Evolutionary conservation across 92 coral and sea anemone genomes (phyloP), one percentile per base, ranked within the genome.

Genomic region (Phenganax subtilis): DNA sequence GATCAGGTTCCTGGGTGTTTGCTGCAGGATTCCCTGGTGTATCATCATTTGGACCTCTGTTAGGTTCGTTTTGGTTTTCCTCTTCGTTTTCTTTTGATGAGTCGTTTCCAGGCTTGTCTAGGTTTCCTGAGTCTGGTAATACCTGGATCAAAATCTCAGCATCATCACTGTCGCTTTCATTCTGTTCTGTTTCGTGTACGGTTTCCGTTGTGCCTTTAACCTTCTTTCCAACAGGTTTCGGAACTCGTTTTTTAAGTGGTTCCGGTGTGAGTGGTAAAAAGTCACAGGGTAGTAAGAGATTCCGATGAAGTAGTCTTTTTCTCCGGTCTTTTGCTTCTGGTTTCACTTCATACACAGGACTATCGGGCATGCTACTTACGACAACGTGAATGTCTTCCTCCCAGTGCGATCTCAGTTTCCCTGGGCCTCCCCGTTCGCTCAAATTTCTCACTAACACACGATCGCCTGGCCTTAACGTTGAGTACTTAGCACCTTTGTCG

Each of bases 271-370:
- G 65, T 6, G 65, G 65, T 59, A 59, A 6, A 6, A 71, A 31
- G 37, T 71, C 75, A 17, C 75, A 71, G 14, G 75, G 75, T 12
- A 71, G 54, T n/a, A 71, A 30, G 14, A 71, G 55, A 54, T 71
- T 71, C 2, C 75, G 75, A 71, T 71, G 75, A 8, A 71, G 12
- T 20, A 30, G 11, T 30, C 75, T 0, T 25, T 71, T 20, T 17
- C 44, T 71, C 51, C 75, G 1, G 25, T 7, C 70, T 71, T 59
- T 71, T 29, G 64, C 69, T 28, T 85, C 88, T 3, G 85, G 73
- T 28, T 85, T 77, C 20, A 80, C 67, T 73, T 85, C 81, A 25
- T 85, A 85, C 56, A 80, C 29, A 6, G n/a, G 59, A 15, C 56
- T 9, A 15, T 73, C 31, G 3, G 73, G 73, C 73, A 14, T 14